Percentiles rank a stretch among this genome's conserved stretches.
Evolutionary conservation across 2,888 invertebrate genomes (phyloP).

Genomic region (Fragum whitleyi): DNA sequence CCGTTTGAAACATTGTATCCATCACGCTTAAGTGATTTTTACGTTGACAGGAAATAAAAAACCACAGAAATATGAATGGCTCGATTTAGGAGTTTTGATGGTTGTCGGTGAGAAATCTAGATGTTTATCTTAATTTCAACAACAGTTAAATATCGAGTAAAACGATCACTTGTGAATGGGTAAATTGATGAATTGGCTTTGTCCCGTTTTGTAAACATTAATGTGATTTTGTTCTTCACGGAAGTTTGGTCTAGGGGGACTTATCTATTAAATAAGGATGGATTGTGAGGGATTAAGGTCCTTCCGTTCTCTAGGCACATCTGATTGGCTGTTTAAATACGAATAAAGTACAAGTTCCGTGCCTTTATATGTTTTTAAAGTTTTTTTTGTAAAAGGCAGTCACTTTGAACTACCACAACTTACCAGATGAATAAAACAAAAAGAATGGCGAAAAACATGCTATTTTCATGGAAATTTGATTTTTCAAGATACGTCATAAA

Average conservation of each 20-base stretch:
- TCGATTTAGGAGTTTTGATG: slow-evolving; percentile 10
- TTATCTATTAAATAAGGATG: neutral
- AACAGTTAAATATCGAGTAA: neutral
- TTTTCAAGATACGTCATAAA: too few relatives aligned
- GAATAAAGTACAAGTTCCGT: too few relatives aligned
- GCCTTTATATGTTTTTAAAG: too few relatives aligned
- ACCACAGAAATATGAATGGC: slow-evolving; percentile 24
- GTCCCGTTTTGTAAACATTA: neutral
- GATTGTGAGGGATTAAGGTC: neutral
- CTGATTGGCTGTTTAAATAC: too few relatives aligned
- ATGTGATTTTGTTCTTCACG: neutral
- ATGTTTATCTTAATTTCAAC: slow-evolving; percentile 23
- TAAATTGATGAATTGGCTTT: neutral
- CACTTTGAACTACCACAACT: too few relatives aligned
- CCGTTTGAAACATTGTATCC: slow-evolving; percentile 26
- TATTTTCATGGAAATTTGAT: too few relatives aligned
- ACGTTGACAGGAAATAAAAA: slow-evolving; percentile 28
- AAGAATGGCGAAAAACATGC: too few relatives aligned
- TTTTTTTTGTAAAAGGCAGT: too few relatives aligned
- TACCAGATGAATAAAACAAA: too few relatives aligned
- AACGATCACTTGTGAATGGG: neutral
- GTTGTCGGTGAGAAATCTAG: slow-evolving; percentile 21
- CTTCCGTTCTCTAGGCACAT: too few relatives aligned
- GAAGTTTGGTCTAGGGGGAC: neutral
- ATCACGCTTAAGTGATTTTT: slow-evolving; percentile 9